phyloP scores from a whole-genome alignment of 2,113 vertebrate genomes.

The Uropsilus gracilis region DNA sequence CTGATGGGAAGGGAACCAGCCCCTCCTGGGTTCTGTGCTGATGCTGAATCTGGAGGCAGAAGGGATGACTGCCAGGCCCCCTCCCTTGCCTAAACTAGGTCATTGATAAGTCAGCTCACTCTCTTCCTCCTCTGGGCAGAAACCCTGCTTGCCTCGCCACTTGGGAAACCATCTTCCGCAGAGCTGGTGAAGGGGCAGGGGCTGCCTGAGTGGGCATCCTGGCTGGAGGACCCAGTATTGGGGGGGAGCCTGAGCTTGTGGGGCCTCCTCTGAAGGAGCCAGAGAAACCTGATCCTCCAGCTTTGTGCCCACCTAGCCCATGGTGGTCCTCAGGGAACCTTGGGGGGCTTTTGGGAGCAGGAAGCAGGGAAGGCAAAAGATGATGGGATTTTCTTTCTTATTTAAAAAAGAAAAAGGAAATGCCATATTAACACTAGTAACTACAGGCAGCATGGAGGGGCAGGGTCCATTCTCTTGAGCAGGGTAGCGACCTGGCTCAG shows the following conservation, averaged over 20 bases:
- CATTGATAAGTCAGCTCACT: background rate
- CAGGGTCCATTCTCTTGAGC: background rate
- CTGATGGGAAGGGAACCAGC: background rate
- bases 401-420: conserved; percentile 45
- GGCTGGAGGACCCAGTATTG: background rate
- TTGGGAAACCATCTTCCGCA: background rate
- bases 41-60: background rate
- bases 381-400: conserved; percentile 44
- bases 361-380: background rate
- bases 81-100: background rate
- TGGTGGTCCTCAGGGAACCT: background rate
- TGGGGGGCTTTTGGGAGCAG: background rate
- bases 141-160: background rate
- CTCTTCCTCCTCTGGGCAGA: background rate
- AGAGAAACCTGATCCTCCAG: background rate
- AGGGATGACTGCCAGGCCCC: background rate
- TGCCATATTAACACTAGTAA: conserved; percentile 33
- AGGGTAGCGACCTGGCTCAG: accelerated
- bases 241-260: background rate
- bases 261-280: background rate
- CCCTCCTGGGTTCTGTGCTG: background rate
- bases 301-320: background rate
- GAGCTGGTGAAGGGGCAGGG: background rate
- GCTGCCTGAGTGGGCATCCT: background rate
- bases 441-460: conserved; percentile 8